Evolutionary conservation across 2,113 vertebrate genomes (phyloP).

Genomic region (Xenopus laevis): DNA sequence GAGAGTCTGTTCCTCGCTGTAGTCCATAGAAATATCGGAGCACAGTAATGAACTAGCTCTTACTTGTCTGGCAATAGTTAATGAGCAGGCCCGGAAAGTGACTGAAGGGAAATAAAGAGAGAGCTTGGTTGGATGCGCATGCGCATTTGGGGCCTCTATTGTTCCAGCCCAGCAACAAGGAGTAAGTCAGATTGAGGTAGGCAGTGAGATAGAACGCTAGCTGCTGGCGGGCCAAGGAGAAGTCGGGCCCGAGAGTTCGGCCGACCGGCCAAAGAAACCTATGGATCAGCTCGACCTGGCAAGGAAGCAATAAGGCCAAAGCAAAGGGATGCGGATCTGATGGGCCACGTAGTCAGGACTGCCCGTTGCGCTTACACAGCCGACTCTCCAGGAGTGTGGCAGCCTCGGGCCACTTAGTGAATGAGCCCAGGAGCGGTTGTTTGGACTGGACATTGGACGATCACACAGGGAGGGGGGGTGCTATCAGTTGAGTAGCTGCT

Average conservation of each 20-base stretch:
- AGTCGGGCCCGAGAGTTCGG: too few species aligned
- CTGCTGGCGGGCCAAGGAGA: not conserved
- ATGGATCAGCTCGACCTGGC: not conserved
- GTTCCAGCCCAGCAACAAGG: constrained; percentile 58
- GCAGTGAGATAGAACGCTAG: constrained; percentile 46
- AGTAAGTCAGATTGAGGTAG: constrained; percentile 38
- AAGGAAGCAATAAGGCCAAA: not conserved
- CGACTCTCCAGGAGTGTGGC: not conserved
- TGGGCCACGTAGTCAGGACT: constrained; percentile 10
- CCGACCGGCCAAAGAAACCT: too few species aligned
- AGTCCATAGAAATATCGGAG: too few species aligned
- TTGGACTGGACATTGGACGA: not conserved
- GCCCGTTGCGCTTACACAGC: not conserved
- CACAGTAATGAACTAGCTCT: too few species aligned
- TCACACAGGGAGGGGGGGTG: not conserved
- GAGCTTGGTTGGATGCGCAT: constrained; percentile 53
- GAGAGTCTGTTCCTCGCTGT: too few species aligned
- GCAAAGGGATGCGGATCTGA: constrained; percentile 1
- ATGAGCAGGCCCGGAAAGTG: constrained; percentile 12
- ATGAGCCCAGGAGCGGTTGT: not conserved
- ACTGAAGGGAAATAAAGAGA: not conserved
- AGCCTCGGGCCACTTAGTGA: not conserved
- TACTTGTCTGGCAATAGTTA: too few species aligned
- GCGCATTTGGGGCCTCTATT: constrained; percentile 61
- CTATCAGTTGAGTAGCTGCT: not conserved